Conservation (phyloP, 2,113 vertebrate species). For the Amazona guildingii region DNA sequence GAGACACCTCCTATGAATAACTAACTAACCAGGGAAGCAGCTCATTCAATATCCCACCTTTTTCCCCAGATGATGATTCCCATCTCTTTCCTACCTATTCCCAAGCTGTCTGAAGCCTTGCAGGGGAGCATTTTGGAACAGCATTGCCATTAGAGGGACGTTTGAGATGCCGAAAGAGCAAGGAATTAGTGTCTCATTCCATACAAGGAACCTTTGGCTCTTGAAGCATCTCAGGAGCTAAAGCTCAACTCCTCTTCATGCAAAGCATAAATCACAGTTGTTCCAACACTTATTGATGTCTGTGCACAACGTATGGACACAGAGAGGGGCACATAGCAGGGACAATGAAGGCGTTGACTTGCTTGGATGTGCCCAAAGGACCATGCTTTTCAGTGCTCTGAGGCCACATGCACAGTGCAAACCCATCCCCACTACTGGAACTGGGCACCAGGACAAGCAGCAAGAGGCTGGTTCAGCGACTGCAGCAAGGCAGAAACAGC, state of each 20-base stretch:
- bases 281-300: neutral
- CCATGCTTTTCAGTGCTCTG: neutral
- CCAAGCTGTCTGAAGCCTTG: neutral
- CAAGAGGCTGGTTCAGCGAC: neutral
- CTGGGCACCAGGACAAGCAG: rapidly evolving
- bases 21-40: neutral
- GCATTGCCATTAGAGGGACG: neutral
- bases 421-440: neutral
- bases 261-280: rapidly evolving
- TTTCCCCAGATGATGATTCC: neutral
- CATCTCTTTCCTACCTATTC: neutral
- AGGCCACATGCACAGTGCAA: neutral
- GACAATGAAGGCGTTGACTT: neutral
- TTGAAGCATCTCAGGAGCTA: neutral
- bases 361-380: rapidly evolving
- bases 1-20: neutral
- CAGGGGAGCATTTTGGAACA: neutral
- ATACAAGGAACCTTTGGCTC: neutral
- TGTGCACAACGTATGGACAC: neutral
- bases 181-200: neutral
- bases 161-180: neutral
- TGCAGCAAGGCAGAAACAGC: neutral
- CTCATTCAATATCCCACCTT: neutral
- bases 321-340: neutral
- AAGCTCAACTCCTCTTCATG: neutral